phyloP scores from a whole-genome alignment of 2,888 invertebrate genomes.

The Drosophila neotestacea region DNA sequence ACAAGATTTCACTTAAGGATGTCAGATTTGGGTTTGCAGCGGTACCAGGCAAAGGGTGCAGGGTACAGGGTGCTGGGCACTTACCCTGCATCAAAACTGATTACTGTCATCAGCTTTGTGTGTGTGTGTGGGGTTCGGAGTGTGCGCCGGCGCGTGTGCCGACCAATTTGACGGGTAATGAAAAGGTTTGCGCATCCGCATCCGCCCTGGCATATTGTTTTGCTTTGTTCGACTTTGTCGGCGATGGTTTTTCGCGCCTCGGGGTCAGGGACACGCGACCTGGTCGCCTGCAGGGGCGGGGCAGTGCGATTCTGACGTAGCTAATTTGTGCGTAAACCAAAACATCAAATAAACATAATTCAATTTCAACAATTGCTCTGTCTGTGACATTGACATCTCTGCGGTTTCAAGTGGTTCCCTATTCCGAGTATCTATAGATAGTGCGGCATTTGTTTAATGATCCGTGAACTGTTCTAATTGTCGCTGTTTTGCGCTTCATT shows the following conservation, averaged over 20 bases:
- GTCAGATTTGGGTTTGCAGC: constrained; percentile 71
- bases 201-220: constrained; percentile 75
- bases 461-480: constrained; percentile 63
- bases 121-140: constrained; percentile 38
- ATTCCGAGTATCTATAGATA: constrained; percentile 16
- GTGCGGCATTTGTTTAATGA: constrained; percentile 63
- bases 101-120: constrained; percentile 82
- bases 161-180: constrained; percentile 78
- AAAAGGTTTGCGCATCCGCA: constrained; percentile 83
- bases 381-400: constrained; percentile 55
- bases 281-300: constrained; percentile 60
- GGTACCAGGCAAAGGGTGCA: constrained; percentile 26
- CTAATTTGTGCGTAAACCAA: constrained; percentile 83
- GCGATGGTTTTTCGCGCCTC: constrained; percentile 84
- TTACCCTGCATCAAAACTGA: constrained; percentile 81
- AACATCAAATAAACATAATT: constrained; percentile 84
- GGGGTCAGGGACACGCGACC: constrained; percentile 76
- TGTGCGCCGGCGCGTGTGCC: constrained; percentile 69
- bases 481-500: constrained; percentile 24
- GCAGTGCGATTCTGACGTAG: constrained; percentile 76
- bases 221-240: constrained; percentile 68
- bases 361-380: constrained; percentile 83
- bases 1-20: constrained; percentile 85
- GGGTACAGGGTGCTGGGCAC: constrained; percentile 37
- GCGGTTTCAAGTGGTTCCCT: constrained; percentile 63